These are phyloP conservation scores for Vespertilio murinus DNA, from an alignment of 2,797 vertebrate genomes.

Conservation along the genomic window DNA sequence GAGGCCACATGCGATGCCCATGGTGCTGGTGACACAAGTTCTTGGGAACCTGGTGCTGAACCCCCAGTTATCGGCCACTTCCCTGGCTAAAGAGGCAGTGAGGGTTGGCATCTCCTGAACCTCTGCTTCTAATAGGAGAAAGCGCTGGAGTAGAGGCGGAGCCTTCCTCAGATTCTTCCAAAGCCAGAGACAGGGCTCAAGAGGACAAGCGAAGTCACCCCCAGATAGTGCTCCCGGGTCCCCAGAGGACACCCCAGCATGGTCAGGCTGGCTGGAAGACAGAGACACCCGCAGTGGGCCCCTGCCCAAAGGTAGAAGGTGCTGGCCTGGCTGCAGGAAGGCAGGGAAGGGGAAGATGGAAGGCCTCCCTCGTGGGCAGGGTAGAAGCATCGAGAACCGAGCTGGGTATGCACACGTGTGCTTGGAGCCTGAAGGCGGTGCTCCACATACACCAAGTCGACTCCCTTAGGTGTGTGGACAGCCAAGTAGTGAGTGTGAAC, in stretches of 20 bases:
- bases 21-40: rapidly evolving
- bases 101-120: not conserved
- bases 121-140: slow-evolving; percentile 86
- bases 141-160: slow-evolving; percentile 94
- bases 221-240: slow-evolving; percentile 81
- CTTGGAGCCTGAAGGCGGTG: rapidly evolving
- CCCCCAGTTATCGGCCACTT: not conserved
- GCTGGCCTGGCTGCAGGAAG: rapidly evolving
- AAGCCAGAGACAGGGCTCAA: slow-evolving; percentile 90
- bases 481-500: not conserved
- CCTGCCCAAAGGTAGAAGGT: slow-evolving; percentile 82
- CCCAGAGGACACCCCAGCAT: slow-evolving; percentile 75
- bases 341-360: rapidly evolving
- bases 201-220: slow-evolving; percentile 86
- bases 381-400: rapidly evolving
- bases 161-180: slow-evolving; percentile 95
- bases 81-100: not conserved
- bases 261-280: slow-evolving; percentile 81
- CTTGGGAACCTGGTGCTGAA: not conserved
- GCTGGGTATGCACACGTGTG: rapidly evolving
- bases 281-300: slow-evolving; percentile 78
- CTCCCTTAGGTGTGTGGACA: too few relatives aligned
- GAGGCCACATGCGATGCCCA: rapidly evolving
- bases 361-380: rapidly evolving
- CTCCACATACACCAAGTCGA: too few relatives aligned